Percentiles rank a stretch among this genome's conserved stretches.
phyloP scores from a whole-genome alignment of 2,113 vertebrate genomes.

The Xiphophorus maculatus region DNA sequence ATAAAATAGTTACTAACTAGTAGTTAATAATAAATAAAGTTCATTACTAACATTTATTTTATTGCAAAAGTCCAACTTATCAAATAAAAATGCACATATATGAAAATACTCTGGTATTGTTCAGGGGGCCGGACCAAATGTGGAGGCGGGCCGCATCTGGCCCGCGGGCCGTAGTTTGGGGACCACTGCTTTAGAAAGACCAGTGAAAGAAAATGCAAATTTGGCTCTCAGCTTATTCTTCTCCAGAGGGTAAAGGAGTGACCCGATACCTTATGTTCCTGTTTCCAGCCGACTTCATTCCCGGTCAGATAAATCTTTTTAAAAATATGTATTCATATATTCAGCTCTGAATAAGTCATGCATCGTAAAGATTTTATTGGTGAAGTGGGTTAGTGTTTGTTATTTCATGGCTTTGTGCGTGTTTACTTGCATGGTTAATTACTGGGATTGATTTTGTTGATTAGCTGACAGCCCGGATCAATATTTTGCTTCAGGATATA shows the following conservation, averaged over 20 bases:
- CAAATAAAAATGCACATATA: too few species aligned
- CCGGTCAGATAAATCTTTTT: not conserved
- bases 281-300: constrained; percentile 30
- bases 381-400: constrained; percentile 6
- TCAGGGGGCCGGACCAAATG: too few species aligned
- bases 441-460: constrained; percentile 53
- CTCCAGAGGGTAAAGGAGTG: constrained; percentile 21
- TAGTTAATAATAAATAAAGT: too few species aligned
- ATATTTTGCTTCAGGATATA: constrained; percentile 25
- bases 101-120: too few species aligned
- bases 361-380: constrained; percentile 12
- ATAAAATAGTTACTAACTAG: too few species aligned
- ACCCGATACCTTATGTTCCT: constrained; percentile 26
- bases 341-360: constrained; percentile 6
- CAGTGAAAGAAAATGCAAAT: constrained; percentile 40
- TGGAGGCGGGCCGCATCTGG: too few species aligned
- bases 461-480: constrained; percentile 38
- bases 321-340: constrained; percentile 18
- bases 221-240: constrained; percentile 26
- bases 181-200: constrained; percentile 9
- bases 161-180: too few species aligned
- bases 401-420: constrained; percentile 1
- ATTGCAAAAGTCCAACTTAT: too few species aligned
- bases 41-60: too few species aligned
- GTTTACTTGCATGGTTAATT: constrained; percentile 31